Conservation (phyloP, 23 tunicate species). For the Pegea sp. region DNA sequence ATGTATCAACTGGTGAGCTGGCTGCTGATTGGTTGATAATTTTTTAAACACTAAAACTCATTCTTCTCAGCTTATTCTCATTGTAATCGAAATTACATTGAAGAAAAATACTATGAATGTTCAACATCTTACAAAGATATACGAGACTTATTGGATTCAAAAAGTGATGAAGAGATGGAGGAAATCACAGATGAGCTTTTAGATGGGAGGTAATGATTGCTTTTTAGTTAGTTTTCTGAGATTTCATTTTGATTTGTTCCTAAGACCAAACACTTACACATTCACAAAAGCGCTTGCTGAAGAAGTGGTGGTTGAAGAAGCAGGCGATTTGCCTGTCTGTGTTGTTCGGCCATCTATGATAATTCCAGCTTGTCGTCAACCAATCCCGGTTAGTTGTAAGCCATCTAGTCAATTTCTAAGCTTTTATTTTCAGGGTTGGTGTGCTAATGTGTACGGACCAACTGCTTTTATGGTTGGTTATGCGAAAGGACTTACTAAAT, state of each 20-base stretch:
- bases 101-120: neutral
- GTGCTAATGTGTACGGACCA: constrained; percentile 41
- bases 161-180: neutral
- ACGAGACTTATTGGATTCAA: neutral
- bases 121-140: neutral
- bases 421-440: constrained; percentile 42
- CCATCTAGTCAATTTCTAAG: neutral
- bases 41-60: too few relatives aligned
- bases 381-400: constrained; percentile 39
- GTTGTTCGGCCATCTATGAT: constrained; percentile 78
- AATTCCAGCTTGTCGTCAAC: constrained; percentile 48
- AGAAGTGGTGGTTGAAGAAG: constrained; percentile 51
- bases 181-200: neutral
- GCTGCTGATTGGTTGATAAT: too few relatives aligned
- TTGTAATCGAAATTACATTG: neutral
- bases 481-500: constrained; percentile 27
- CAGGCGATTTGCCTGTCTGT: constrained; percentile 47
- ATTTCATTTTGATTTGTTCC: too few relatives aligned
- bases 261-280: constrained; percentile 89
- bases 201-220: neutral
- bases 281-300: constrained; percentile 81
- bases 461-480: constrained; percentile 48
- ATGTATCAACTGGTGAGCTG: too few relatives aligned
- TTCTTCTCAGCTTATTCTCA: too few relatives aligned
- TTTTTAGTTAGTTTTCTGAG: neutral